A percentile compares a stretch with the other conserved stretches of the same genome.
phyloP scores from a whole-genome alignment of 2,888 invertebrate genomes.

The Beris chalybata region DNA sequence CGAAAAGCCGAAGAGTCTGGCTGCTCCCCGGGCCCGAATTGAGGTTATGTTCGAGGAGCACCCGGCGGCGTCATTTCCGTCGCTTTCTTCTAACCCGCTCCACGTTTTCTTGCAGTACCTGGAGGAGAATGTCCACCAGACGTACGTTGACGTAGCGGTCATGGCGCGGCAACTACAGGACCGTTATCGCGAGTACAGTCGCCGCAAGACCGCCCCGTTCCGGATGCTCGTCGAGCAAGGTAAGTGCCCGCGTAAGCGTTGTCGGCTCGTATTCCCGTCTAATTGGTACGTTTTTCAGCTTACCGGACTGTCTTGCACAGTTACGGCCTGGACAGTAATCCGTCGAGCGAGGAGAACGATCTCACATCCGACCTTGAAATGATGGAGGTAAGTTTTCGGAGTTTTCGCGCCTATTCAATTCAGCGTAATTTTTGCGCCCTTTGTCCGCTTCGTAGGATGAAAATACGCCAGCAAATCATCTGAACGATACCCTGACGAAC shows the following conservation, averaged over 20 bases:
- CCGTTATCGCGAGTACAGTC: slow-evolving; percentile 75
- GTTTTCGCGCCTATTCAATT: slow-evolving; percentile 12
- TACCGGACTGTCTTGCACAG: slow-evolving; percentile 73
- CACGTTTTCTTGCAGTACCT: slow-evolving; percentile 63
- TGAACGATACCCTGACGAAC: slow-evolving; percentile 55
- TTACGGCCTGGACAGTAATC: slow-evolving; percentile 66
- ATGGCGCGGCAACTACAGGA: slow-evolving; percentile 81
- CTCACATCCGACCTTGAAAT: slow-evolving; percentile 52
- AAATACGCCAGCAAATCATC: slow-evolving; percentile 46
- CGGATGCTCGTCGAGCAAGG: slow-evolving; percentile 72
- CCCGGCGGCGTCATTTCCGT: background rate
- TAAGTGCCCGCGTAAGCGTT: slow-evolving; percentile 48
- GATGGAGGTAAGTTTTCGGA: slow-evolving; percentile 47
- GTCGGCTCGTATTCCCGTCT: background rate
- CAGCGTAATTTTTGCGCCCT: slow-evolving; percentile 9
- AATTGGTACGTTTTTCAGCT: slow-evolving; percentile 54
- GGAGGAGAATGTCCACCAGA: slow-evolving; percentile 77
- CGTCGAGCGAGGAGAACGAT: slow-evolving; percentile 63
- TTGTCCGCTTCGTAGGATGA: slow-evolving; percentile 35
- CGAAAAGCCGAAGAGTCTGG: slow-evolving; percentile 44
- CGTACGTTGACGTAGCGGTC: slow-evolving; percentile 78
- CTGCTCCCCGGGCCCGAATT: slow-evolving; percentile 26
- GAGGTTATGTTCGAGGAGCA: slow-evolving; percentile 44
- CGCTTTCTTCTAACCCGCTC: background rate
- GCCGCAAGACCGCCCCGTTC: slow-evolving; percentile 79